phyloP scores from a whole-genome alignment of 2,888 invertebrate genomes.

The Meteorus colon region DNA sequence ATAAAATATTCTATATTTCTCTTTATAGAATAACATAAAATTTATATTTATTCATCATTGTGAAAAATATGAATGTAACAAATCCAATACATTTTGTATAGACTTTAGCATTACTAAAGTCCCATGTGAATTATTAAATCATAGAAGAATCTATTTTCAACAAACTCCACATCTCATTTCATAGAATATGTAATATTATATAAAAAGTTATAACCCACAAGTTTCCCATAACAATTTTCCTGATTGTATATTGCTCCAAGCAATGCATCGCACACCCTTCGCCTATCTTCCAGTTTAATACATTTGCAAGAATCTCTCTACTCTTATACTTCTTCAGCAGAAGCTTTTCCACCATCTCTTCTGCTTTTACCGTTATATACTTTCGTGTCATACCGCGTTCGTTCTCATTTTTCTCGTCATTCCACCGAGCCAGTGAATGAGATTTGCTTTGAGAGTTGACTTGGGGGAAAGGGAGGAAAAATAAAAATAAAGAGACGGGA shows the following conservation, averaged over 20 bases:
- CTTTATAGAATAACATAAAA: no score
- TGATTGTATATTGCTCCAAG: neutral
- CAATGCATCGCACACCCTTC: neutral
- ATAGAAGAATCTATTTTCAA: neutral
- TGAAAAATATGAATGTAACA: no score
- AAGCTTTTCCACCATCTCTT: slow-evolving; percentile 3
- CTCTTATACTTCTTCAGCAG: slow-evolving; percentile 1
- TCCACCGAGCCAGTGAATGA: slow-evolving; percentile 7
- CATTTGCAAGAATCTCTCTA: no score
- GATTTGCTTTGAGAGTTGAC: slow-evolving; percentile 28
- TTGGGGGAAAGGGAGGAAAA: neutral
- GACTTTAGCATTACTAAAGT: no score
- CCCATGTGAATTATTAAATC: no score
- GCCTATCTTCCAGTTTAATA: neutral
- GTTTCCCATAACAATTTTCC: neutral
- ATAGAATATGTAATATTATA: slow-evolving; percentile 4
- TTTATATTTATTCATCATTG: no score
- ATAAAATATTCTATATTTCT: no score
- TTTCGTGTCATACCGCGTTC: slow-evolving; percentile 16
- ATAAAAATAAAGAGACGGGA: neutral
- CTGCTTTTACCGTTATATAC: neutral
- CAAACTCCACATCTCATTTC: neutral
- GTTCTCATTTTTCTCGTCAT: slow-evolving; percentile 22
- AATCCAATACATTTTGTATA: no score
- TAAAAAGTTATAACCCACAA: neutral